A percentile compares a stretch with the other conserved stretches of the same genome.
Evolutionary conservation across 2,797 vertebrate genomes (phyloP).

Genomic region (Cyprinodon diabolis): DNA sequence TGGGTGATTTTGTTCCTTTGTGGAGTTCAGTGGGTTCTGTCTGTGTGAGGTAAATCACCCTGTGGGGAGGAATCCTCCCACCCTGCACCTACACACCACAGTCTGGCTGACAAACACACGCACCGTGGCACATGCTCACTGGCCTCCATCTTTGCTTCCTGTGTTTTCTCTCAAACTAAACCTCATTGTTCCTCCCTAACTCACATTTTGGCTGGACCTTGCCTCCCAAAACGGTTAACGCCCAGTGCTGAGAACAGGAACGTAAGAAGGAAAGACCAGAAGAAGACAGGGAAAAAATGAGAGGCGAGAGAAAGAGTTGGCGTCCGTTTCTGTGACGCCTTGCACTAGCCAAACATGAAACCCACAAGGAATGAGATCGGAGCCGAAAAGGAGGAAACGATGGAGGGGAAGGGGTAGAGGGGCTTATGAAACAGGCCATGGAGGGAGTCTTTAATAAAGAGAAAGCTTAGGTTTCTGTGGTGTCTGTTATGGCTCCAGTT

Average conservation of each 20-base stretch:
- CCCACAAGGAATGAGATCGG: conserved; percentile 73
- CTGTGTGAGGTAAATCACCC: conserved; percentile 71
- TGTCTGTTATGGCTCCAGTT: conserved; percentile 75
- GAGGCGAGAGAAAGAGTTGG: conserved; percentile 41
- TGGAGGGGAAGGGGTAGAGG: conserved; percentile 47
- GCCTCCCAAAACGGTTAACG: conserved; percentile 38
- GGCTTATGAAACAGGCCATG: conserved; percentile 58
- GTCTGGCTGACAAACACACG: conserved; percentile 43
- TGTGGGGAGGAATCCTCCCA: conserved; percentile 35
- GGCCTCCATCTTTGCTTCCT: conserved; percentile 64
- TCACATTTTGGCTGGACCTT: conserved; percentile 50
- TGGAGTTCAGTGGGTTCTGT: conserved; percentile 62
- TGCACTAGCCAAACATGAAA: conserved; percentile 64
- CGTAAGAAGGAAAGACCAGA: conserved; percentile 33
- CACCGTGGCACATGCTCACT: conserved; percentile 43
- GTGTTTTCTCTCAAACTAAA: conserved; percentile 60
- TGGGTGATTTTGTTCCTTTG: conserved; percentile 31
- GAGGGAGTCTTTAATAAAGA: conserved; percentile 67
- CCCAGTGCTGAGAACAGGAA: conserved; percentile 39
- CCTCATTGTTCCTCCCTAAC: conserved; percentile 66
- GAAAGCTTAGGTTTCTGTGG: conserved; percentile 72
- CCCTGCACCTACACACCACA: conserved; percentile 65
- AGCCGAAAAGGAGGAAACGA: conserved; percentile 49
- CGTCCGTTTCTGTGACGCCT: conserved; percentile 62
- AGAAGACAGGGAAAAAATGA: conserved; percentile 29